Base-by-base conservation (phyloP, 2,113 vertebrate species). In the Xenopus borealis region DNA sequence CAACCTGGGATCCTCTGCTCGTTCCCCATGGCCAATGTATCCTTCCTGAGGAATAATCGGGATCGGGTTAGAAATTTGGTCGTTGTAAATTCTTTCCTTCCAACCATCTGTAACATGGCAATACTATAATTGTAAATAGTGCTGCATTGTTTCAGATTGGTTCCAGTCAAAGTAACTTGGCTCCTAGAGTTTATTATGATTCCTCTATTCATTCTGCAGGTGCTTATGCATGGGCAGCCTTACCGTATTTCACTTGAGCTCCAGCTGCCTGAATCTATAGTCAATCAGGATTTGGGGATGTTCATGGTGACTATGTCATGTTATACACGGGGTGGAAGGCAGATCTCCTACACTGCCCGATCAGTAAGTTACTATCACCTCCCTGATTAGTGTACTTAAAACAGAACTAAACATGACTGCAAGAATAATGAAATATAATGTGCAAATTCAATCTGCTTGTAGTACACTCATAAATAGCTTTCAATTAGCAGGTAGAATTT, bases 241-340 rank as follows among this genome's bases (percentile, higher is more conserved):
- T 97, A 96, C 79, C 89, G 79, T 6, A 86, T 97, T 33, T 87
- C 90, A 5, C 80, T 96, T 71, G 91, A 91, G 71, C 84, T 97
- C 52, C 92, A 94, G 71, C 85, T 97, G 86, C 95, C 95, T 0
- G 95, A 97, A 69, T 96, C 94, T 1, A 91, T 86, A 0, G 79
- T 83, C 81, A 97, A 97, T 82, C 92, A 89, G 69, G 85, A 92
- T 6, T 62, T 94, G 75, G 95, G 95, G 68, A 96, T 97, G 94
- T 97, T 97, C 79, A 86, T 96, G 87, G 89, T 96, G 62, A 90
- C 83, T 53, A 90, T 93, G n/a, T 86, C 88, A 9, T 94, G 91
- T 77, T 95, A 94, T 83, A 92, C 93, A 18, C 81, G 84, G 75
- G 87, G 85, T 0, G 93, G 94, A n/a, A 86, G 80, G 3, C 62